Base-by-base conservation (phyloP, 2,797 vertebrate genomes). In the Pagetopsis macropterus region DNA sequence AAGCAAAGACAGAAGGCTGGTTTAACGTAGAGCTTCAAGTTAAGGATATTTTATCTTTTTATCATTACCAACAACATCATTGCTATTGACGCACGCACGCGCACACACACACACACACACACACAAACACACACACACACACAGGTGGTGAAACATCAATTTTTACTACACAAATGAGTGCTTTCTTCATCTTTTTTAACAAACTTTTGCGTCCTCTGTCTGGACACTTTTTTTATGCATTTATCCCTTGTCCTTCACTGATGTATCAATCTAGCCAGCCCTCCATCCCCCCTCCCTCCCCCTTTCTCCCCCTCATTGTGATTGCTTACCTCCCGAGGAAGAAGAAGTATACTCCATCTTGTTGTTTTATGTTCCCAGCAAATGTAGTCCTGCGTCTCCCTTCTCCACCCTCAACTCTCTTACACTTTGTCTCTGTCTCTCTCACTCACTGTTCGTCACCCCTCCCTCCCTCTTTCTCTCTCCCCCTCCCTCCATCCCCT, bases 361-460 rank as follows among this genome's bases (percentile, higher is more conserved):
- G 84, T 85, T 89, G 91, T 90, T 90, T 92, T 92, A 89, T 89
- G 87, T 84, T 88, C 87, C 86, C 63, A 46, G 84, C 85, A 90
- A 89, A 91, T 91, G 87, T 90, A 92, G 90, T 93, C 91, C 83
- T 82, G 84, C 78, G 71, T 87, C 88, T 88, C 80, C 78, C 82
- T 82, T 84, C 88, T 90, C 85, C 85, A 84, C 85, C 83, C 88
- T 89, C 88, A 85, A 88, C 87, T 90, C 87, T 88, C 71, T 89
- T 90, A 85, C 87, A 89, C 85, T 89, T 88, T 75, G 77, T 87
- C 83, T 89, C 84, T 62, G 76, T 83, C 81, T 89, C 81, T 79
- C 86, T 85, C 81, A 31, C 84, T 84, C 83, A 60, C 75, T 77
- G 73, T 60, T 65, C 21, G 59, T 72, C 76, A 64, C 73, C 37